Percentiles rank a stretch among this genome's conserved stretches.
Conservation (phyloP, 1,140 invertebrate species). For the Physella acuta region DNA sequence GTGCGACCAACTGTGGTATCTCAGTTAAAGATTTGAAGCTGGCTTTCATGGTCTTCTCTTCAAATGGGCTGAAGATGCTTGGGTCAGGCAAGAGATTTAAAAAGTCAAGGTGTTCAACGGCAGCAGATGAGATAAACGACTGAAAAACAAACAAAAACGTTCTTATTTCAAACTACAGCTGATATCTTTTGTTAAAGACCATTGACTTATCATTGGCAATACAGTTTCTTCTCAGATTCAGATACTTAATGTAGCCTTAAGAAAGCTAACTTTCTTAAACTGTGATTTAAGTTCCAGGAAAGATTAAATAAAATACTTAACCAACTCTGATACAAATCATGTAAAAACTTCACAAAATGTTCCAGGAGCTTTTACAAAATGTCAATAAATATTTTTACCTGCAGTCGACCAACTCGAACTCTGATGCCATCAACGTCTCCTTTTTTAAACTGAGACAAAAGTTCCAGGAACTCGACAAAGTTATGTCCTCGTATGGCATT, state of each 20-base stretch:
- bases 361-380: no score
- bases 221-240: no score
- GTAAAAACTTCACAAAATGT: no score
- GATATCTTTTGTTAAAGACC: neutral
- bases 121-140: slow-evolving; percentile 55
- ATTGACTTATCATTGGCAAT: no score
- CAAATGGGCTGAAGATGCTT: slow-evolving; percentile 81
- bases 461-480: slow-evolving; percentile 93
- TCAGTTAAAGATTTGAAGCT: slow-evolving; percentile 90
- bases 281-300: no score
- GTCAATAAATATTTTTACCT: no score
- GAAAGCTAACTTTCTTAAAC: no score
- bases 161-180: no score
- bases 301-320: no score
- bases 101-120: slow-evolving; percentile 85
- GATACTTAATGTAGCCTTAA: no score
- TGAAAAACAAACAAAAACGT: slow-evolving; percentile 33
- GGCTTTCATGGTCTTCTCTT: slow-evolving; percentile 84
- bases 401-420: slow-evolving; percentile 89
- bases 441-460: slow-evolving; percentile 95
- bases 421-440: slow-evolving; percentile 93
- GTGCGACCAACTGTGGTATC: slow-evolving; percentile 72
- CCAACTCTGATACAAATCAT: no score
- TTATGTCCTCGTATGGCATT: slow-evolving; percentile 97
- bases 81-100: slow-evolving; percentile 75